Conservation (phyloP, 1,140 invertebrate species). For the Adelges cooleyi region DNA sequence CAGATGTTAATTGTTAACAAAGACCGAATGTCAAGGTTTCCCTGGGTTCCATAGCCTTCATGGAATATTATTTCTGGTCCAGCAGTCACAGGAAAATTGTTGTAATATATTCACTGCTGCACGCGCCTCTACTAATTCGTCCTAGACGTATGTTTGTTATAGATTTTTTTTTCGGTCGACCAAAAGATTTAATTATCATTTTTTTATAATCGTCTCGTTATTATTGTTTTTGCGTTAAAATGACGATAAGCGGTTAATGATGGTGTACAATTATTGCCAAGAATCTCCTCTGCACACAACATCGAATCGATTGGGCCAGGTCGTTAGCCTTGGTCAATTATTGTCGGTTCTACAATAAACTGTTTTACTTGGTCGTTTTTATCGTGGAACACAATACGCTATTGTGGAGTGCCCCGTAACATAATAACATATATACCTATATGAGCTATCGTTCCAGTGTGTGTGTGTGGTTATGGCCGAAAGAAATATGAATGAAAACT, state of each 20-base stretch:
- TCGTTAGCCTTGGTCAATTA: constrained; percentile 23
- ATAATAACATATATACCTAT: neutral
- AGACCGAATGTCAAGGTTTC: constrained; percentile 23
- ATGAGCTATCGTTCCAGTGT: neutral
- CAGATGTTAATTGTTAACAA: constrained; percentile 26
- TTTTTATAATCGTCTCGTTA: too few relatives aligned
- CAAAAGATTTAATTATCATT: too few relatives aligned
- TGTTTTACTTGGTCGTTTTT: neutral
- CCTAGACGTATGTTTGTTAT: too few relatives aligned
- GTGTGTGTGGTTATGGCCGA: too few relatives aligned
- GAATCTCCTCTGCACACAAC: too few relatives aligned
- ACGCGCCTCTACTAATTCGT: too few relatives aligned
- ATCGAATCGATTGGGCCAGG: constrained; percentile 10
- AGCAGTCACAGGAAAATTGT: constrained; percentile 22
- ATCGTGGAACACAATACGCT: neutral
- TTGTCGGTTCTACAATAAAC: constrained; percentile 1
- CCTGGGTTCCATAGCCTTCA: constrained; percentile 19
- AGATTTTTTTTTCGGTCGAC: too few relatives aligned
- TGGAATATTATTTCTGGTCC: constrained; percentile 29
- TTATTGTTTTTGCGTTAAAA: too few relatives aligned
- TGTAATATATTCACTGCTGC: neutral
- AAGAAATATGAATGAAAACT: too few relatives aligned
- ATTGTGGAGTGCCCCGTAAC: neutral
- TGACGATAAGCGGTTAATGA: too few relatives aligned
- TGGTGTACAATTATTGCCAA: too few relatives aligned